Evolutionary conservation across 2,797 vertebrate genomes (phyloP), one percentile per base, ranked within the genome.

Genomic region (Avahi laniger): DNA sequence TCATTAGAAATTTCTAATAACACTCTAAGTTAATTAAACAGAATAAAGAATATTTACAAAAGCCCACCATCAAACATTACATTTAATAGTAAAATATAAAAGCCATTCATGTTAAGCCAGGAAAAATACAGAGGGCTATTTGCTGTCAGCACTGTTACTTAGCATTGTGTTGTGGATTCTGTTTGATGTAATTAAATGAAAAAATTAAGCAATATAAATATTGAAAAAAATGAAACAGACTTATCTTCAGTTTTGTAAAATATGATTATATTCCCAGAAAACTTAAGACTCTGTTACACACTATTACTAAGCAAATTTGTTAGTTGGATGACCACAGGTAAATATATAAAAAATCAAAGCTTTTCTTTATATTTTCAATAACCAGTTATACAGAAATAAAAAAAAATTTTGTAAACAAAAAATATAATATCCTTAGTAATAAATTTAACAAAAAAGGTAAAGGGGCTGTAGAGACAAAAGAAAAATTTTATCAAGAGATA

Each of bases 151-250:
- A 38, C 1, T 63, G 10, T 91, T 91, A 54, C 7, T 59, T 89
- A 78, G 43, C 38, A 72, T n/a, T 87, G 13, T 54, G 22, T 54
- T 79, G 20, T 61, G 15, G 26, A 9, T 80, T 92, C 46, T 80
- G 7, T n/a, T 30, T 48, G 50, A 67, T 95, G 15, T 63, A n/a
- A 89, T 82, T 91, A 95, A 96, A 57, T 22, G 65, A 84, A 80
- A 48, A 43, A 86, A 35, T 24, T 65, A 93, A 92, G 24, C 18
- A 88, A 38, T 54, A 33, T 81, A 92, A 57, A 75, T 63, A 43
- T 48, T 69, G 24, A 41, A 61, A 83, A 93, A 91, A 80, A 70
- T 43, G 10, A 57, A 59, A 79, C 59, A 89, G 26, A 48, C 17
- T 85, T 50, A 59, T 93, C 26, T 87, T 93, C 38, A 72, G 83